Conservation (phyloP, 1,140 invertebrate genomes). For the Planococcus citri region DNA sequence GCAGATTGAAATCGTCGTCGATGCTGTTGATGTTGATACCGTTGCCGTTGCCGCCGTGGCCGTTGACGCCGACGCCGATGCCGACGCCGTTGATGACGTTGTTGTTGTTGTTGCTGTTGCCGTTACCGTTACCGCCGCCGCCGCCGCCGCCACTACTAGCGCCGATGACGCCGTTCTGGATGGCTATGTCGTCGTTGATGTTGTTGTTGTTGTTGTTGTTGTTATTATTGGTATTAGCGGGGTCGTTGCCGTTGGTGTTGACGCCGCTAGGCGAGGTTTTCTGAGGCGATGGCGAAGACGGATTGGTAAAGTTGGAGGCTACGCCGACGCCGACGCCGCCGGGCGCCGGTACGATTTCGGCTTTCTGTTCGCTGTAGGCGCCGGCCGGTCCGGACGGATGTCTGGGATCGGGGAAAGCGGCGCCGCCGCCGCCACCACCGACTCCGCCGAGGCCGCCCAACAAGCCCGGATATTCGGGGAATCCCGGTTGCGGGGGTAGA, state of each 20-base stretch:
- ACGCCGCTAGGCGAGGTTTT: constrained; percentile 26
- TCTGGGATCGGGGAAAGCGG: constrained; percentile 47
- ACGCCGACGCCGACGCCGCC: constrained; percentile 53
- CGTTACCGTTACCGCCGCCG: constrained; percentile 28
- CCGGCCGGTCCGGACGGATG: constrained; percentile 66
- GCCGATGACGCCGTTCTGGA: too few species aligned
- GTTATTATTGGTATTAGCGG: constrained; percentile 28
- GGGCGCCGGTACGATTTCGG: constrained; percentile 62
- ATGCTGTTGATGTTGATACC: constrained; percentile 17
- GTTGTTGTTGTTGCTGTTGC: constrained; percentile 35
- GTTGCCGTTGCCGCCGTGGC: constrained; percentile 37
- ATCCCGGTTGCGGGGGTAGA: constrained; percentile 9
- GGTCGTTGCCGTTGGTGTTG: constrained; percentile 34
- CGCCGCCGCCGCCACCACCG: too few species aligned
- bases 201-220: constrained; percentile 34
- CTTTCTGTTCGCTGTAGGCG: constrained; percentile 66
- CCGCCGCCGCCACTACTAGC: constrained; percentile 33
- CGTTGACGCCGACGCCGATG: constrained; percentile 42
- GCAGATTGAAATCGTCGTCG: constrained; percentile 50
- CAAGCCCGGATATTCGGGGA: constrained; percentile 35
- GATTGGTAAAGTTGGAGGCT: constrained; percentile 32
- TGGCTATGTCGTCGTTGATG: constrained; percentile 41
- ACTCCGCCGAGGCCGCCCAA: too few species aligned
- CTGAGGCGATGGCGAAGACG: constrained; percentile 50
- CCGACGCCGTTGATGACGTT: constrained; percentile 30